Evolutionary conservation across 2,113 vertebrate species (phyloP).

Genomic region (Panthera leo): DNA sequence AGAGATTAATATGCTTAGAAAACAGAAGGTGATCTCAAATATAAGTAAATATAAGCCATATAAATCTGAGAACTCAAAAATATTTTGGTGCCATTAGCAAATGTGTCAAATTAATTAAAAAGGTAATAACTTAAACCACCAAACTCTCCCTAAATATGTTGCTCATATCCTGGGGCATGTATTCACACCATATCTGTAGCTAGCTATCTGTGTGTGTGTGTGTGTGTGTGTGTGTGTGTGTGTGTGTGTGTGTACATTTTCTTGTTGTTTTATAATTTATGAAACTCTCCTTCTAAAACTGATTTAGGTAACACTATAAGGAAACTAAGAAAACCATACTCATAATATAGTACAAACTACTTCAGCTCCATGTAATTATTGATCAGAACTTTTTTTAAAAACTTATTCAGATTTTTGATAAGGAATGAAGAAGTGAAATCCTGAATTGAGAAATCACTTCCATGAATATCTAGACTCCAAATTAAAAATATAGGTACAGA

Average conservation of each 20-base stretch:
- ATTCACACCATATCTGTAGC: neutral
- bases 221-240: neutral
- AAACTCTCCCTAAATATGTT: neutral
- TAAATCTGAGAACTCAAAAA: constrained; percentile 1
- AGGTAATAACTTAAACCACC: neutral
- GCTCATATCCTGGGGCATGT: neutral
- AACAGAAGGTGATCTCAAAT: neutral
- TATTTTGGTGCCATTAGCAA: neutral
- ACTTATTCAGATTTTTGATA: neutral
- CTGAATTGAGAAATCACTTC: neutral
- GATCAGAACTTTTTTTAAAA: neutral
- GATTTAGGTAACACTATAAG: neutral
- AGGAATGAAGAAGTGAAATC: neutral
- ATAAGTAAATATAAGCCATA: neutral
- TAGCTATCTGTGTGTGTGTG: neutral
- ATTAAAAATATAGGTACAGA: neutral
- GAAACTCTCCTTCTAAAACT: neutral
- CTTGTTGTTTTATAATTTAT: neutral
- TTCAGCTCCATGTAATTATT: neutral
- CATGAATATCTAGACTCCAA: neutral
- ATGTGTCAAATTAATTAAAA: constrained; percentile 23
- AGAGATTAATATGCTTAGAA: neutral
- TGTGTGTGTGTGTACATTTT: neutral
- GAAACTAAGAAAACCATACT: neutral
- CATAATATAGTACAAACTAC: neutral